Base-by-base conservation (phyloP, 2,888 invertebrate genomes). In the Elmis aenea region DNA sequence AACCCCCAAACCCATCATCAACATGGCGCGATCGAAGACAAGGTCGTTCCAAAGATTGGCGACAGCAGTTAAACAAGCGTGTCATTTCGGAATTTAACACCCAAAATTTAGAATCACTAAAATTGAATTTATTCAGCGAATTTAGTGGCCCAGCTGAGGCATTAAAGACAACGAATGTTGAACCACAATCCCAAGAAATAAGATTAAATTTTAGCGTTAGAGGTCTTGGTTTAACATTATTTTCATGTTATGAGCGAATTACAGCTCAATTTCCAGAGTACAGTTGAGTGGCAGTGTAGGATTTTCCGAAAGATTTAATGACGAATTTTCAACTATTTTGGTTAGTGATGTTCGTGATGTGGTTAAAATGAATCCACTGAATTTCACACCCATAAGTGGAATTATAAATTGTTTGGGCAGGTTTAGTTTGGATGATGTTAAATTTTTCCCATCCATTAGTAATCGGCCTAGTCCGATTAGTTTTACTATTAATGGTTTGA, bases 341-440 rank as follows among this genome's bases (percentile, higher is more conserved):
- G 4, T 8, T 2, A 8, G 9, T 2, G 25, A 25, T 3, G 3
- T 3, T 8, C 25, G 25, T 3, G 12, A 25, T 11, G 9, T 25
- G 12, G 25, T 25, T 2, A 8, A 3, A 25, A 25, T 25, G 25
- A 25, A 25, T 3, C 25, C 25, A 9, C 11, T 25, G 12, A 25
- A 25, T 4, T 3, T 25, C 2, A 2, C 25, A 9, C 3, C 25
- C 8, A 3, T 25, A 2, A 10, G 10, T 10, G 25, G 25, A 9
- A 25, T 25, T 9, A 25, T 25, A 2, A 25, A 25, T 3, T 10
- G 25, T 25, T 25, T n/a, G 2, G 25, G 25, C 8, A 25, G 20
- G 26, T 38, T 26, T 34, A 20, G 5, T 18, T 6, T 18, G 8
- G 18, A 18, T 8, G 18, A 18, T 8, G 18, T 18, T 18, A 5